Base-by-base conservation (phyloP, 92 coral and sea anemone species). In the Ricordea florida region DNA sequence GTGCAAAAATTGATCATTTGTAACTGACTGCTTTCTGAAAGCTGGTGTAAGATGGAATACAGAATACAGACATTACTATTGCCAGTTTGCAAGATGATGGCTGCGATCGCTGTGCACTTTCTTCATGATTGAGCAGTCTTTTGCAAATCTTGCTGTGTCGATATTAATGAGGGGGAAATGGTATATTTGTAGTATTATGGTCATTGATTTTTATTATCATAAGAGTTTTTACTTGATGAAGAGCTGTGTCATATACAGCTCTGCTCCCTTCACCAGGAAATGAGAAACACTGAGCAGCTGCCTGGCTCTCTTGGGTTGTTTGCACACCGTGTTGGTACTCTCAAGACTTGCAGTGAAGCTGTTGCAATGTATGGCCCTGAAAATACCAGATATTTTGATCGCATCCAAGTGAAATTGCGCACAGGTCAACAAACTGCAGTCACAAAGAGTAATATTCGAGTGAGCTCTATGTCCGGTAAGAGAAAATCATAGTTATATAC, bases 271-370 rank as follows among this genome's bases (percentile, higher is more conserved):
- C 81, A 74, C 50, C 59, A 44, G 42, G 72, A 74, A 36, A 47
- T 61, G 81, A 18, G 72, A 17, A 74, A 74, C 16, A 74, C 71
- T 20, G 62, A 74, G 62, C 62, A 74, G 49, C 62, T 74, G 41
- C 71, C 61, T 44, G 81, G 72, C 3, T 74, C 81, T 2, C 14
- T 60, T 24, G 81, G 81, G 1, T 49, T 74, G 51, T 30, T 74
- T 47, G 55, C 61, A 6, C 28, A 59, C 42, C 28, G 46, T 22
- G 31, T 32, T 32, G 59, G 46, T 10, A 37, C 41, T 29, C 68
- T 72, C 20, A 42, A 57, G 43, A 7, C 21, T 3, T 57, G 68
- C 44, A 72, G 57, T 40, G 68, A 72, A 58, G 68, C 69, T 26
- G 1, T 72, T 25, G 40, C 79, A 41, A 13, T 20, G 49, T 72